Base-by-base conservation (phyloP, 2,888 invertebrate species). In the Caenorhabditis sinica region DNA sequence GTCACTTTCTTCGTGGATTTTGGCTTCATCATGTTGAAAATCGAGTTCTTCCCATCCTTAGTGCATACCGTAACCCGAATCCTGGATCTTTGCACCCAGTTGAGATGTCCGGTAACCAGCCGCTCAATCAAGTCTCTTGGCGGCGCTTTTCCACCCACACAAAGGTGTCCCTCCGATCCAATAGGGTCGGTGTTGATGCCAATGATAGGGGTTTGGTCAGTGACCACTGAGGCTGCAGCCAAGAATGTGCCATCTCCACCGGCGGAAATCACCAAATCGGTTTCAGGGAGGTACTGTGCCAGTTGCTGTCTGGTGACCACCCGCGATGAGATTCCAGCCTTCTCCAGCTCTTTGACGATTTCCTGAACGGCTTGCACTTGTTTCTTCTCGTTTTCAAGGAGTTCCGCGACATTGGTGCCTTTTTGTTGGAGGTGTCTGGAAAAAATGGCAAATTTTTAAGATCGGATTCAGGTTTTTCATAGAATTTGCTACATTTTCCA, bases 61-160 rank as follows among this genome's bases (percentile, higher is more conserved):
- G 20, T 13, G 9, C 25, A 1, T 86, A 98, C 93, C 0, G 96
- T 96, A 0, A 96, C 96, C 56, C 97, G 95, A 93, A 99, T 96
- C 92, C 99, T 94, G 30, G 96, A 96, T 5, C 98, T 95, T 93
- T 96, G 95, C 96, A 96, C 89, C 95, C 94, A 87, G 96, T 94
- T 95, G 89, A 94, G 94, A 68, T 94, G 91, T 45, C 94, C 94
- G 33, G 90, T 94, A 89, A 95, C 95, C 30, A 98, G 94, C 85
- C 95, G 95, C 23, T 87, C 80, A 36, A 92, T 88, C 33, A 92
- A 88, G 82, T 90, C 86, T 6, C 83, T 71, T 25, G 90, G 90
- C 1, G 87, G 87, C 43, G 87, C 85, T 76, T 92, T 92, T 11
- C 91, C 90, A 11, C 90, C 91, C 15, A 91, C 84, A 68, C 92